phyloP scores from a whole-genome alignment of 2,113 vertebrate genomes.

The Antigone vipio region DNA sequence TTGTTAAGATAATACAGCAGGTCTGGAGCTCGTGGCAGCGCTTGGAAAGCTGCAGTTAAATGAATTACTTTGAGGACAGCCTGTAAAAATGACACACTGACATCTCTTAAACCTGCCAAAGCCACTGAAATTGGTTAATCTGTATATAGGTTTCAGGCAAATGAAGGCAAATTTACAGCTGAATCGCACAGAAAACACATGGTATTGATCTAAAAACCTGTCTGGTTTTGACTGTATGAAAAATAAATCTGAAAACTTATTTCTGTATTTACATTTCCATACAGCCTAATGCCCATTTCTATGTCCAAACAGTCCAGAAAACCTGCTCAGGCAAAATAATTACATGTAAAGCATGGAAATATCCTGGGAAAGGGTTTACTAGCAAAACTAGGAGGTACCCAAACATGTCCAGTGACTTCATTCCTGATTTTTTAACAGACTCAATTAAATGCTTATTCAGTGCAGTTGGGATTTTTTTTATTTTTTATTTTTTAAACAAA shows the following conservation, averaged over 20 bases:
- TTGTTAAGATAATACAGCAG: accelerated
- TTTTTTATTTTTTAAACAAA: neutral
- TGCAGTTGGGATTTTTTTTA: neutral
- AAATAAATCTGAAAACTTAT: neutral
- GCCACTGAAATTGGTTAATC: neutral
- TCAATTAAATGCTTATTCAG: neutral
- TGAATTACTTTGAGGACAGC: neutral
- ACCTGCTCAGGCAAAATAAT: accelerated
- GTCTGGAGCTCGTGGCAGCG: neutral
- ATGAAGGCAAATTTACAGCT: accelerated
- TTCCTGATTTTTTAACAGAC: neutral
- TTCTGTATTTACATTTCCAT: neutral
- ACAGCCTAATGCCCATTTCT: too few species aligned
- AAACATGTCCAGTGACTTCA: accelerated
- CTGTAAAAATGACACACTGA: neutral
- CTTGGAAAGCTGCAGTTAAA: neutral
- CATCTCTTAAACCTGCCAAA: neutral
- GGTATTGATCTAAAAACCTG: neutral
- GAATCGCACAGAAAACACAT: accelerated
- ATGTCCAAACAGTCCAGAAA: neutral
- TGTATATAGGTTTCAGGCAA: neutral
- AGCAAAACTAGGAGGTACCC: neutral
- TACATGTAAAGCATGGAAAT: accelerated
- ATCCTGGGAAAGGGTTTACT: neutral
- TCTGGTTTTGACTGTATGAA: accelerated